Evolutionary conservation across 2,888 invertebrate genomes (phyloP), one percentile per base, ranked within the genome.

Genomic region (Merodon equestris): DNA sequence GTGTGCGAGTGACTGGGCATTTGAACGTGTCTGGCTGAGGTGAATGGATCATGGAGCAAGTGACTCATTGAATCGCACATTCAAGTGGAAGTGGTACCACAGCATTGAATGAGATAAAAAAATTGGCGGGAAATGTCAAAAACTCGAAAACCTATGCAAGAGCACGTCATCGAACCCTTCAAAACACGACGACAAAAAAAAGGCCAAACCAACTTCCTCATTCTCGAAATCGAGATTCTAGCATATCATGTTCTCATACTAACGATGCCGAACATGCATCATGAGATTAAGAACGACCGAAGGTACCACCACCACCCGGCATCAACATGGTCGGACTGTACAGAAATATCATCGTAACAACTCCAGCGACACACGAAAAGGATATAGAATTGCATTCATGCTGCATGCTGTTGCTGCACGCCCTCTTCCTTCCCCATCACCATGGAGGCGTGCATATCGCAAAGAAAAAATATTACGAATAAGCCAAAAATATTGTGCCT

Each of bases 301-400:
- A 18, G 17, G 10, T 17, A 17, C 36, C 34, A 53, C n/a, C 70
- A 66, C 66, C 70, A 66, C 58, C 56, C 61, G 76, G 71, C 56
- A 71, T 66, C 66, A 58, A 34, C 27, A 27, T 27, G 38, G 18
- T 36, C 47, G 44, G 66, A 70, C 71, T 53, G 44, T 27, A 27
- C 27, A 58, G 64, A 71, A 70, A 76, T 76, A 76, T 72, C 72
- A 57, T 13, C 50, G 45, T 72, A 45, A 48, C 66, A 76, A 61
- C 66, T 38, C 27, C 60, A 61, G 66, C 51, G 66, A 76, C 76
- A 76, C 71, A 66, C 66, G 71, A 61, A 76, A 72, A 72, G 56
- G 54, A 66, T 76, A 71, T 66, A 71, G 64, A 72, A 66, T 72
- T 71, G 60, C 72, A 71, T 67, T 17, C 18, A 67, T 73, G 60